phyloP scores from a whole-genome alignment of 2,888 invertebrate species.

The Lepidocyrtoides sp. region DNA sequence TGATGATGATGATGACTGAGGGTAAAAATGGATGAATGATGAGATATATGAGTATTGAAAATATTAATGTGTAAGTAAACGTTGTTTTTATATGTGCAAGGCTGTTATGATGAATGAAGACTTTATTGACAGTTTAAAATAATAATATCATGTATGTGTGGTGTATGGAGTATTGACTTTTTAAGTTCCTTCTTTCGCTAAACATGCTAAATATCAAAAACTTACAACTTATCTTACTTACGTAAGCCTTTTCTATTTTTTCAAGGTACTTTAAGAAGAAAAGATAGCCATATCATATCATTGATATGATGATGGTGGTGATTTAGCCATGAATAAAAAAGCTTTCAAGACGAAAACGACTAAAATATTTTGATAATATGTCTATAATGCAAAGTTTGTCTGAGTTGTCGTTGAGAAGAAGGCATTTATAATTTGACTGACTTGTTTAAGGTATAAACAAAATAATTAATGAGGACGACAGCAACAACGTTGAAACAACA shows the following conservation, averaged over 20 bases:
- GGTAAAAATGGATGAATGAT: slow-evolving; percentile 18
- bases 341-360: background rate
- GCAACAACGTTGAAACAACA: slow-evolving; percentile 26
- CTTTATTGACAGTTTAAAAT: slow-evolving; percentile 8
- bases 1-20: too few relatives aligned
- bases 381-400: background rate
- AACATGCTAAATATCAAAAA: background rate
- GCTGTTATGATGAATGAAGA: background rate
- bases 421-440: background rate
- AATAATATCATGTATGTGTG: background rate
- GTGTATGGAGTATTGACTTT: slow-evolving; percentile 6
- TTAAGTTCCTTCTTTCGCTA: background rate
- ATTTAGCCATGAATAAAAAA: background rate
- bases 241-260: background rate
- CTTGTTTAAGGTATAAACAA: background rate
- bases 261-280: background rate
- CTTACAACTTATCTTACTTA: too few relatives aligned
- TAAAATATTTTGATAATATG: background rate
- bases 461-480: slow-evolving; percentile 34
- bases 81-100: background rate
- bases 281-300: too few relatives aligned
- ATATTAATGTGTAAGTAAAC: slow-evolving; percentile 13
- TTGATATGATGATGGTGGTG: background rate
- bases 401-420: too few relatives aligned
- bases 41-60: slow-evolving; percentile 35